Conservation (phyloP, 2,888 invertebrate species). For the Noctuana brunneofusca region DNA sequence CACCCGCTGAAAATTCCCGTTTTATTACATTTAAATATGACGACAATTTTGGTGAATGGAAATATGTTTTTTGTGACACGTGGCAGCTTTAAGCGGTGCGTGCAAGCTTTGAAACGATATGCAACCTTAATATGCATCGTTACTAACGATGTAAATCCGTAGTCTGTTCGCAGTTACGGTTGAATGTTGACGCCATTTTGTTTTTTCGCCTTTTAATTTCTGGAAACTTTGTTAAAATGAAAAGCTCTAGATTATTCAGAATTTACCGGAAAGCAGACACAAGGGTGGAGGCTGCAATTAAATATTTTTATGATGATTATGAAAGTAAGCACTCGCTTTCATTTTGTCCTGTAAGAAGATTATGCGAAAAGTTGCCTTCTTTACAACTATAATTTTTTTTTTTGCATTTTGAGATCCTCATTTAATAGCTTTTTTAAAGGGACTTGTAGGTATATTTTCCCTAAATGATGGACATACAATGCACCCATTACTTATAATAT, state of each 20-base stretch:
- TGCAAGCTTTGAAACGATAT: conserved; percentile 5
- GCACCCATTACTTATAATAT: conserved; percentile 2
- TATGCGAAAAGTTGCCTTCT: neutral
- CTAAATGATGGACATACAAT: neutral
- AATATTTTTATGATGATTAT: neutral
- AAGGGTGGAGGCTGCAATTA: neutral
- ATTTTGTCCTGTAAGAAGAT: neutral
- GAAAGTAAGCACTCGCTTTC: neutral
- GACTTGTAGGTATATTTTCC: neutral
- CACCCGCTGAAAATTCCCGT: conserved; percentile 21
- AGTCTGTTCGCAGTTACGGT: neutral
- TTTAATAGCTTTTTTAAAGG: too few species aligned
- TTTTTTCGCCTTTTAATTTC: neutral
- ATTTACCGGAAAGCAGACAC: neutral
- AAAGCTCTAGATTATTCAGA: neutral
- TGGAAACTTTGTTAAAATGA: neutral
- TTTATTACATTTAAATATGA: conserved; percentile 36
- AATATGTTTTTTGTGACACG: conserved; percentile 26
- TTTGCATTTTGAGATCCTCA: too few species aligned
- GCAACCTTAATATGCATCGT: conserved; percentile 1
- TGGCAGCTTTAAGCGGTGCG: conserved; percentile 13
- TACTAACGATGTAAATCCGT: conserved; percentile 17
- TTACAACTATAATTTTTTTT: too few species aligned
- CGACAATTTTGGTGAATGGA: conserved; percentile 33
- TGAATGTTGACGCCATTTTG: conserved; percentile 13